phyloP scores from a whole-genome alignment of 2,113 vertebrate species.

The Petrocephalus microphthalmus region DNA sequence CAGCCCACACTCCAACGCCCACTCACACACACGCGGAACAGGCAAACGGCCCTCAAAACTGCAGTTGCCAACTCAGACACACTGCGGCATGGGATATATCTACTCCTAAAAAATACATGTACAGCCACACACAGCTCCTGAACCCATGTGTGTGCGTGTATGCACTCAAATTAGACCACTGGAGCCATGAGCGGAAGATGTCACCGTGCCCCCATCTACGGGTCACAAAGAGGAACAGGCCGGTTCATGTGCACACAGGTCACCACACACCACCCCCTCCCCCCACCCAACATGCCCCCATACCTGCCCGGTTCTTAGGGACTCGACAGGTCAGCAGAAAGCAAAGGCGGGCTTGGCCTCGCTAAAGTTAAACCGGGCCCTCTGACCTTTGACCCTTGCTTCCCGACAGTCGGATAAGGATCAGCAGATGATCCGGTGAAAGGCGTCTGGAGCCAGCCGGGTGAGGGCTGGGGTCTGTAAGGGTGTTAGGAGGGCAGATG shows the following conservation, averaged over 20 bases:
- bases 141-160: not conserved
- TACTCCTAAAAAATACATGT: not conserved
- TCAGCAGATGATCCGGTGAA: not conserved
- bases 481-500: slow-evolving; percentile 14
- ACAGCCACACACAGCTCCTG: not conserved
- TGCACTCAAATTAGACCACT: not conserved
- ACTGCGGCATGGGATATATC: not conserved
- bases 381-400: slow-evolving; percentile 5
- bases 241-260: not conserved
- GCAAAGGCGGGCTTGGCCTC: not conserved
- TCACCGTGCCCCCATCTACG: not conserved
- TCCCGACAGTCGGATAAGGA: slow-evolving; percentile 13
- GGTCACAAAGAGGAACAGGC: not conserved
- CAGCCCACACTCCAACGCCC: not conserved
- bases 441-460: not conserved
- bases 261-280: not conserved
- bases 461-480: not conserved
- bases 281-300: not conserved
- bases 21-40: not conserved
- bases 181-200: not conserved
- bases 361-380: not conserved
- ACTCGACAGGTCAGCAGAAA: not conserved
- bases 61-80: not conserved
- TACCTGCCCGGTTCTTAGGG: not conserved
- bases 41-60: not conserved